These are phyloP conservation scores for Proteles cristata DNA, from an alignment of 2,113 vertebrate genomes.

Conservation along the genomic window DNA sequence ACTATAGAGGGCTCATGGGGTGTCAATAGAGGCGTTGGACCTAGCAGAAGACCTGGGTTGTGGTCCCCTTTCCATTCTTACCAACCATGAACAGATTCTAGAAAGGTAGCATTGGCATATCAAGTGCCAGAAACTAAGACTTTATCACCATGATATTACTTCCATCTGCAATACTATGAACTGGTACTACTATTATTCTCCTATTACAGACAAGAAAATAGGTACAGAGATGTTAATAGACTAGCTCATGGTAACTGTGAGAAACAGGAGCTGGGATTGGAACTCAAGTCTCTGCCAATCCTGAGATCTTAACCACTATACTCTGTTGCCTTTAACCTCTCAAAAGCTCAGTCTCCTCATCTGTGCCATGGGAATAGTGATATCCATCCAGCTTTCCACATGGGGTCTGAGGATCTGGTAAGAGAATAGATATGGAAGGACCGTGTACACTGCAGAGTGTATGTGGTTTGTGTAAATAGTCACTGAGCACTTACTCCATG, in stretches of 20 bases:
- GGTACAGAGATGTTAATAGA: background rate
- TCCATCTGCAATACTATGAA: background rate
- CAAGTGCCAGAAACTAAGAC: background rate
- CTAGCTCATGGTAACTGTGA: background rate
- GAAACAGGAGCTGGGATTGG: background rate
- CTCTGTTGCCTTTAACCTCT: background rate
- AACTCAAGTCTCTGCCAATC: background rate
- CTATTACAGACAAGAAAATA: background rate
- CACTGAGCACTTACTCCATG: background rate
- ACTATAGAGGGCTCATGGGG: background rate
- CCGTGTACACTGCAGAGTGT: background rate
- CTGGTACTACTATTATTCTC: background rate
- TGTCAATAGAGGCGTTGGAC: background rate
- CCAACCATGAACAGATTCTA: background rate
- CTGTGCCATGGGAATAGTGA: background rate
- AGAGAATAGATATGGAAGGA: background rate
- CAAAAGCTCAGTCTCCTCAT: background rate
- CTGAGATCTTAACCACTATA: background rate
- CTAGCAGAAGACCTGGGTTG: background rate
- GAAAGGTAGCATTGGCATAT: background rate
- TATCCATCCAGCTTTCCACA: background rate
- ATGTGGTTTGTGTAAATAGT: background rate
- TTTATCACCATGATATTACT: background rate
- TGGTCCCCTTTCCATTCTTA: background rate
- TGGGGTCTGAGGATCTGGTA: background rate